Evolutionary conservation across 1,140 invertebrate genomes (phyloP).

Genomic region (Drosophila biarmipes): DNA sequence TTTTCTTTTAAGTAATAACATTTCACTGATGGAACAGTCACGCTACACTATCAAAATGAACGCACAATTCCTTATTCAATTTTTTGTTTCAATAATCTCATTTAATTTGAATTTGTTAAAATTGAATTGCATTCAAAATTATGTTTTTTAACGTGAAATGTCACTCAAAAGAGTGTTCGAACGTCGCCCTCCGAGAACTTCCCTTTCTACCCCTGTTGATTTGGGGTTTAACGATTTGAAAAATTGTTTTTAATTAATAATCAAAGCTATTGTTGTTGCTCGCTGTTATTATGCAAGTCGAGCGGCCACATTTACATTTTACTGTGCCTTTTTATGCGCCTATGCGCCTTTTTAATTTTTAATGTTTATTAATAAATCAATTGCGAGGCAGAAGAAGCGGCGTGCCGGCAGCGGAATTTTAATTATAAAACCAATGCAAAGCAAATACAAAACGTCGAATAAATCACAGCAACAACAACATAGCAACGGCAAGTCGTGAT

Average conservation of each 20-base stretch:
- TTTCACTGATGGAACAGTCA: too few species aligned
- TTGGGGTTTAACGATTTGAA: conserved; percentile 47
- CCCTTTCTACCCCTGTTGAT: conserved; percentile 1
- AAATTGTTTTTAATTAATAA: conserved; percentile 68
- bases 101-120: too few species aligned
- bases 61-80: too few species aligned
- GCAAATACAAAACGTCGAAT: conserved; percentile 37
- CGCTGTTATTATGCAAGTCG: conserved; percentile 51
- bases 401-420: conserved; percentile 36
- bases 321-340: conserved; percentile 17
- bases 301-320: conserved; percentile 37
- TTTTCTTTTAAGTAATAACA: too few species aligned
- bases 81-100: too few species aligned
- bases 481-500: conserved; percentile 36
- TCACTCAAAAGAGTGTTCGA: conserved; percentile 8
- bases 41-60: too few species aligned
- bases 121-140: too few species aligned
- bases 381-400: conserved; percentile 14
- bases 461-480: conserved; percentile 31
- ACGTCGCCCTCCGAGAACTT: not conserved
- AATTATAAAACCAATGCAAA: conserved; percentile 52
- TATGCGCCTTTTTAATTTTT: conserved; percentile 41
- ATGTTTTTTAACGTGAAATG: too few species aligned
- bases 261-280: conserved; percentile 42
- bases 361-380: conserved; percentile 58